Evolutionary conservation across 2,113 vertebrate genomes (phyloP), one percentile per base, ranked within the genome.

Genomic region (Seriola quinqueradiata): DNA sequence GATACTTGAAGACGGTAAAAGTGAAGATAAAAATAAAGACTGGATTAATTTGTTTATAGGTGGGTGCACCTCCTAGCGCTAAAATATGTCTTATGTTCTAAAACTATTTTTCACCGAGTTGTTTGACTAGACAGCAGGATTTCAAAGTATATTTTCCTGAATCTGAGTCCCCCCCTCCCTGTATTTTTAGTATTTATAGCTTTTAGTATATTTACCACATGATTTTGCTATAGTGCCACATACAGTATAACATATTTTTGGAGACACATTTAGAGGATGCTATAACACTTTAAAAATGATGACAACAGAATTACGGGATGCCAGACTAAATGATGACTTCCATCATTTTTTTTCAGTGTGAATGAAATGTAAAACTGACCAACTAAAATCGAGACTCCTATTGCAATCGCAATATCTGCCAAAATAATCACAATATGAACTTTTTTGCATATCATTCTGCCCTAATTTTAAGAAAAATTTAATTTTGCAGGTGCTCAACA

Each of bases 41-140:
- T 8, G 40, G n/a, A 79, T 70, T 64, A 12, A 75, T 55, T 72
- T 82, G 58, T 75, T 60, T 66, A 67, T 54, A 60, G 50, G 38
- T 76, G 48, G 52, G 46, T 77, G 36, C 9, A 40, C 19, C n/a
- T 54, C 9, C 10, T 23, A 21, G 12, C 9, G 28, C 8, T 55
- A 16, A 46, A 76, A 64, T 25, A 23, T 55, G 5, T 38, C 6
- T 28, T 23, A 9, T 57, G 36, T 19, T 44, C 2, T 55, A 21
- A 64, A 81, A 44, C 14, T 10, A n/a, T 38, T 71, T 71, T 50
- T 61, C 66, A 65, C 57, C 16, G 44, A 73, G 57, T 88, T 17
- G 52, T 69, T 78, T 3, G 44, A 69, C 60, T 60, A 66, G 11
- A 17, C 25, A 70, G 9, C n/a, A 58, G n/a, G 36, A 72, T 68